Percentiles rank a stretch among this genome's conserved stretches.
These are phyloP conservation scores for Metopia argyrocephala DNA, from an alignment of 2,888 invertebrate genomes.

Conservation along the genomic window DNA sequence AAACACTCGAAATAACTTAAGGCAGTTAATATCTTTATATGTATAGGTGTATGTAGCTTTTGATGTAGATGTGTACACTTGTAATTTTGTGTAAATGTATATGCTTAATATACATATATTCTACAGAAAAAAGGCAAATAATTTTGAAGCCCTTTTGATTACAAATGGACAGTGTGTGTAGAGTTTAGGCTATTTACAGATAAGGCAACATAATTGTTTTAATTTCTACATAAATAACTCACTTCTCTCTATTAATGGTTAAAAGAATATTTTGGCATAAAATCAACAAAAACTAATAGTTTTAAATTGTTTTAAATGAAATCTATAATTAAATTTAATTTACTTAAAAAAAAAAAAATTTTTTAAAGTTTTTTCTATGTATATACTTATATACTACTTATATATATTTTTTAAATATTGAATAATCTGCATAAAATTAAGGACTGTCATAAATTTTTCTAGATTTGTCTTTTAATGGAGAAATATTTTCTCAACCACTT, in stretches of 20 bases:
- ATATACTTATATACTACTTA: background rate
- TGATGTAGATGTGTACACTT: background rate
- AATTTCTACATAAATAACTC: constrained; percentile 29
- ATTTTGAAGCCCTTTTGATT: constrained; percentile 15
- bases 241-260: too few species aligned
- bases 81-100: background rate
- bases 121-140: constrained; percentile 10
- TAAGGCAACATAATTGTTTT: constrained; percentile 15
- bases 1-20: constrained; percentile 30
- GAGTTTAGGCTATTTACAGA: constrained; percentile 21
- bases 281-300: background rate
- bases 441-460: constrained; percentile 42
- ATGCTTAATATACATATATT: background rate
- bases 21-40: background rate
- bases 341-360: constrained; percentile 2
- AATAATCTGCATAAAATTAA: constrained; percentile 55
- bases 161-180: constrained; percentile 10
- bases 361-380: background rate
- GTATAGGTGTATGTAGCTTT: background rate
- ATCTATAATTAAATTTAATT: constrained; percentile 10
- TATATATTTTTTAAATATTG: background rate
- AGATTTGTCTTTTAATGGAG: constrained; percentile 10
- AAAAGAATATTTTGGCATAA: background rate
- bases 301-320: background rate
- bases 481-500: constrained; percentile 10